Percentiles rank a stretch among this genome's conserved stretches.
phyloP scores from a whole-genome alignment of 2,888 invertebrate genomes.

The Agriopis aurantiaria region DNA sequence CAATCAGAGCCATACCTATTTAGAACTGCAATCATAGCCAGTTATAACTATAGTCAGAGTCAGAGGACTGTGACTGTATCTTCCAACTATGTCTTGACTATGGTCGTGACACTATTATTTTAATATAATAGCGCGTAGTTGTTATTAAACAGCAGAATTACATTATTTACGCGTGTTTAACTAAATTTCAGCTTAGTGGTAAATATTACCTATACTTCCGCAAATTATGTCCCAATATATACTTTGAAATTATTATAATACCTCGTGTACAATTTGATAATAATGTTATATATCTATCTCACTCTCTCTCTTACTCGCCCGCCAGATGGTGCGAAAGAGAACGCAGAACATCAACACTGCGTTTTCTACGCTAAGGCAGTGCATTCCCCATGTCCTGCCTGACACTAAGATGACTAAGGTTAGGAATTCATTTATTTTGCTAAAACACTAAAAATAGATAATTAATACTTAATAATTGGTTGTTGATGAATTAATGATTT shows the following conservation, averaged over 20 bases:
- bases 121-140: not conserved
- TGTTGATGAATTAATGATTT: slow-evolving; percentile 42
- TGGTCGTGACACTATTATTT: not conserved
- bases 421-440: slow-evolving; percentile 58
- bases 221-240: not conserved
- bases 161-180: not conserved
- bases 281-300: slow-evolving; percentile 51
- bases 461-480: slow-evolving; percentile 4
- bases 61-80: too few species aligned
- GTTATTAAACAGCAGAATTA: not conserved
- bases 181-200: not conserved
- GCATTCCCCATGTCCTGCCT: slow-evolving; percentile 98
- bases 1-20: too few species aligned
- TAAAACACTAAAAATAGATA: slow-evolving; percentile 32
- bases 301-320: slow-evolving; percentile 61
- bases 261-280: not conserved
- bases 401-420: slow-evolving; percentile 98
- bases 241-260: not conserved
- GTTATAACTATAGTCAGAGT: too few species aligned
- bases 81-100: not conserved
- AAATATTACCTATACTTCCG: not conserved
- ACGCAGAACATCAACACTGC: slow-evolving; percentile 98
- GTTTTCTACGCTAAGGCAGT: slow-evolving; percentile 95
- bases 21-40: too few species aligned
- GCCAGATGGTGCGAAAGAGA: slow-evolving; percentile 87